Evolutionary conservation across 2,888 invertebrate genomes (phyloP).

Genomic region (Eupithecia subfuscata): DNA sequence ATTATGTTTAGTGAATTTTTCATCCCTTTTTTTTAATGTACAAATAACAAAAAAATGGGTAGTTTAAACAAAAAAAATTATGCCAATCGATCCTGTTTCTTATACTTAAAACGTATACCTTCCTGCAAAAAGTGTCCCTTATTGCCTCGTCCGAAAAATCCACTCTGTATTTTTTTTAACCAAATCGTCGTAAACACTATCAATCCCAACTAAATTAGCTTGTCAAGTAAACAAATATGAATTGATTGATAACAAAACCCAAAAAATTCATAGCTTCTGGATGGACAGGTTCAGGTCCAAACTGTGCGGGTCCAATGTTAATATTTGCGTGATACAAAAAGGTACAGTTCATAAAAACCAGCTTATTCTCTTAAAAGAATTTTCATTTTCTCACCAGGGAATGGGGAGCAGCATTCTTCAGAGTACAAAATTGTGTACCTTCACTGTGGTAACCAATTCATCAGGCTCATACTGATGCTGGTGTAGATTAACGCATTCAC

Average conservation of each 20-base stretch:
- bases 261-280: not conserved
- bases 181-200: not conserved
- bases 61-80: no score
- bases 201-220: not conserved
- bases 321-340: not conserved
- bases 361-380: not conserved
- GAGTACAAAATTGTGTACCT: not conserved
- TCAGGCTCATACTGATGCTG: not conserved
- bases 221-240: slow-evolving; percentile 1
- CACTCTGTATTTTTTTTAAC: no score
- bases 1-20: no score
- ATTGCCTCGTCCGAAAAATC: no score
- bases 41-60: no score
- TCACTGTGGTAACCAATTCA: not conserved
- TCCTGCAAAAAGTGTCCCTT: no score
- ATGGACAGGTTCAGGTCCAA: not conserved
- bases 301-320: not conserved
- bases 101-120: no score
- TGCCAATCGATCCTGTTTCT: no score
- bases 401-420: not conserved
- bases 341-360: not conserved
- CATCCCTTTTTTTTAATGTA: no score
- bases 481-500: no score
- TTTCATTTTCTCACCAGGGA: not conserved
- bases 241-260: not conserved